A percentile compares a stretch with the other conserved stretches of the same genome.
These are phyloP conservation scores for Polyploca ridens DNA, from an alignment of 2,888 invertebrate species.

Conservation along the genomic window DNA sequence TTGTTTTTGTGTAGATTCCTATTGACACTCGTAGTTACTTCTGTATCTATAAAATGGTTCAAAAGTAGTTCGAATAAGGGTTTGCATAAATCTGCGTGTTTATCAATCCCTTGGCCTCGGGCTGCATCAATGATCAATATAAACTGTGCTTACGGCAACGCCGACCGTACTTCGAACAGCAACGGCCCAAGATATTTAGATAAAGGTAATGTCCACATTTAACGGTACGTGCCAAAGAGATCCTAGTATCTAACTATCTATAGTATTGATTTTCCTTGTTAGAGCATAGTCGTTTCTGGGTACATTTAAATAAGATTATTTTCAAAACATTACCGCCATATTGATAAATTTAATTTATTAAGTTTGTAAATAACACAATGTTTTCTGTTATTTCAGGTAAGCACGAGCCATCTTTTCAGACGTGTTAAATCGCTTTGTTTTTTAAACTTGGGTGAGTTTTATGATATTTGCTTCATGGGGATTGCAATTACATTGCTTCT, in stretches of 20 bases:
- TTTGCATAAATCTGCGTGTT: conserved; percentile 1
- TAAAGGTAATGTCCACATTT: conserved; percentile 36
- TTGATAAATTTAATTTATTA: conserved; percentile 5
- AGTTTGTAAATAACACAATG: not conserved
- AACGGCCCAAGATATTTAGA: conserved; percentile 27
- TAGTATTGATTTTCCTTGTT: not conserved
- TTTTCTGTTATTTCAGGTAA: conserved; percentile 21
- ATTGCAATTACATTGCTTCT: not conserved
- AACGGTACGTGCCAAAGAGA: conserved; percentile 14
- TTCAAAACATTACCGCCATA: conserved; percentile 12
- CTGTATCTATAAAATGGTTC: not conserved
- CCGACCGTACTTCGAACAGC: conserved; percentile 1
- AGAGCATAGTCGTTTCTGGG: not conserved
- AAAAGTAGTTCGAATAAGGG: not conserved
- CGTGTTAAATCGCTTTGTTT: not conserved
- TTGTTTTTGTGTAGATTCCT: too few relatives aligned
- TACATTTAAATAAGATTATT: conserved; percentile 11
- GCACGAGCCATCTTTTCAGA: conserved; percentile 9
- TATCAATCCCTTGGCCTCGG: not conserved
- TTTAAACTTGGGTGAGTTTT: not conserved
- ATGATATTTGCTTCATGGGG: not conserved
- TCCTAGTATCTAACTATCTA: conserved; percentile 12
- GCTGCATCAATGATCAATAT: not conserved
- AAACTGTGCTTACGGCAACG: conserved; percentile 3
- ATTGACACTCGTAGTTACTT: not conserved